Percentiles rank a stretch among this genome's conserved stretches.
Evolutionary conservation across 2,888 invertebrate genomes (phyloP).

Genomic region (Nemurella pictetii): DNA sequence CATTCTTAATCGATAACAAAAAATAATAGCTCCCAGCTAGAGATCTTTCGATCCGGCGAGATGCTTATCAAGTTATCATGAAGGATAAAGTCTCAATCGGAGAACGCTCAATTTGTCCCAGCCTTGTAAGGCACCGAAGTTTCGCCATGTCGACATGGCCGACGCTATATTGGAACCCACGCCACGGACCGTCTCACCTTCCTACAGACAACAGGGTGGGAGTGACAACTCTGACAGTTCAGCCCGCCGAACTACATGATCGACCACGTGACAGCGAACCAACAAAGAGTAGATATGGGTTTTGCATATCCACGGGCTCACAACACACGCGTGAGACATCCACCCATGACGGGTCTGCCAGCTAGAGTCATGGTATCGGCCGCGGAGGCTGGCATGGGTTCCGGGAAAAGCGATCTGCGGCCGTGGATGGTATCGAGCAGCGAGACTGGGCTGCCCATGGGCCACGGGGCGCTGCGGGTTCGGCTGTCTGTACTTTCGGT

Average conservation of each 20-base stretch:
- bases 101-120: not conserved
- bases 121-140: not conserved
- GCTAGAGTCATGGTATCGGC: not conserved
- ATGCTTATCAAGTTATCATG: not conserved
- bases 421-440: not conserved
- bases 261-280: not conserved
- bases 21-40: not conserved
- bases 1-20: not conserved
- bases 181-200: not conserved
- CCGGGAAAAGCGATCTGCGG: not conserved
- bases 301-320: not conserved
- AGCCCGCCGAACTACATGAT: not conserved
- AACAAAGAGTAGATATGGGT: not conserved
- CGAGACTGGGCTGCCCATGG: too few relatives aligned
- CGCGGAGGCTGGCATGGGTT: not conserved
- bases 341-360: too few relatives aligned
- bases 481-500: not conserved
- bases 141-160: not conserved
- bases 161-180: too few relatives aligned
- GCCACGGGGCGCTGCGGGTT: not conserved
- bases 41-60: not conserved
- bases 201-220: not conserved
- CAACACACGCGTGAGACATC: not conserved
- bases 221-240: not conserved
- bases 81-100: not conserved